Conservation (phyloP, 2,797 vertebrate species). For the Clarias fuscus region DNA sequence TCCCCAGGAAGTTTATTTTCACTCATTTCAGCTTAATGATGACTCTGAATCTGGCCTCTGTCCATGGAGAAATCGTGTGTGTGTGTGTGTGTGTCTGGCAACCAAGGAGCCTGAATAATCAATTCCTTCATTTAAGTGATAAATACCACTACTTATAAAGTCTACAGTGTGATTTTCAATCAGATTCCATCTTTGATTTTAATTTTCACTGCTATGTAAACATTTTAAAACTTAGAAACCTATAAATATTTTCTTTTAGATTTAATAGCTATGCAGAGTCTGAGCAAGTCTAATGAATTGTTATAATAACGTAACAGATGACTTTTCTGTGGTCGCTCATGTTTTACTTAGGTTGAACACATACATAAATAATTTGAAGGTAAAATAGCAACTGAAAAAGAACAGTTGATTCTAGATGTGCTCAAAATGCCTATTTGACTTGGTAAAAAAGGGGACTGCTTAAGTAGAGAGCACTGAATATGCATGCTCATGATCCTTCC, state of each 20-base stretch:
- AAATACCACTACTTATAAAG: not conserved
- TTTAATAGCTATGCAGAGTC: not conserved
- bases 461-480: conserved; percentile 51
- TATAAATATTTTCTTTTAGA: not conserved
- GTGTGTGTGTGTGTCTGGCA: conserved; percentile 25
- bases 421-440: conserved; percentile 38
- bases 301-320: conserved; percentile 43
- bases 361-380: conserved; percentile 46
- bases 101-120: conserved; percentile 6
- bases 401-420: conserved; percentile 38
- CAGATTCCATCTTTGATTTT: not conserved
- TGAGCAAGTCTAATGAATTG: conserved; percentile 22
- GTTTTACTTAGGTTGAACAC: conserved; percentile 55
- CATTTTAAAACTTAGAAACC: not conserved
- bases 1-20: conserved; percentile 56
- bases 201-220: not conserved
- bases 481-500: conserved; percentile 49
- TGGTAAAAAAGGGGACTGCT: conserved; percentile 33
- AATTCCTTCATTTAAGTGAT: conserved; percentile 1
- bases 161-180: not conserved
- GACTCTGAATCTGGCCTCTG: conserved; percentile 43
- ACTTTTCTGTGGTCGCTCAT: conserved; percentile 41
- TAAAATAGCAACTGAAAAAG: conserved; percentile 7
- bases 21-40: conserved; percentile 57
- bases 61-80: conserved; percentile 46